These are phyloP conservation scores for Vultur gryphus DNA, from an alignment of 2,797 vertebrate genomes.

Conservation along the genomic window DNA sequence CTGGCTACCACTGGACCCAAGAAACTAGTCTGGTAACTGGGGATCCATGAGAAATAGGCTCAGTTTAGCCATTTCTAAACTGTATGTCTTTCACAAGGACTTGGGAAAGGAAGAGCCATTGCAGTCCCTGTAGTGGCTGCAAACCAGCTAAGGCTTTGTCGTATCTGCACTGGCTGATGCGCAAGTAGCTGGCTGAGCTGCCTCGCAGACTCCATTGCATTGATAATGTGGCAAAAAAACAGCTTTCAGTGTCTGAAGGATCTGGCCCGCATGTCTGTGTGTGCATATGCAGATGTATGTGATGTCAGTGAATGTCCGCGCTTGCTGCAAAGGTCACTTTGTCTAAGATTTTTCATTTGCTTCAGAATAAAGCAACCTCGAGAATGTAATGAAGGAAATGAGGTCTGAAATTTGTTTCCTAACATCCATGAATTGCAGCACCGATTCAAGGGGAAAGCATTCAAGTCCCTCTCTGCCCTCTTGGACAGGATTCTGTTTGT, in stretches of 20 bases:
- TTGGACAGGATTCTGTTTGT: slow-evolving; percentile 24
- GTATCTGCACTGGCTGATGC: neutral
- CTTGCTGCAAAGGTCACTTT: slow-evolving; percentile 7
- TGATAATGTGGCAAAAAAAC: neutral
- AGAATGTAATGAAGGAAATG: slow-evolving; percentile 40
- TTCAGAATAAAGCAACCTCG: neutral
- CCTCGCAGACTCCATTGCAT: neutral
- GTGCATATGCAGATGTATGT: neutral
- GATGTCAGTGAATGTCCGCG: neutral
- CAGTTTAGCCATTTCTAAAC: neutral
- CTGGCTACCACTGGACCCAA: neutral
- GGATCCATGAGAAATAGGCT: neutral
- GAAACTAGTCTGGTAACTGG: neutral
- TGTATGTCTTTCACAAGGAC: neutral
- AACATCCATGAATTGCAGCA: slow-evolving; percentile 25
- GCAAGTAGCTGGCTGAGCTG: neutral
- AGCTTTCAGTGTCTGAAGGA: neutral
- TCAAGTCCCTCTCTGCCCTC: slow-evolving; percentile 28
- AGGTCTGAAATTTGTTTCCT: slow-evolving; percentile 39
- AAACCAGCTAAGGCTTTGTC: neutral
- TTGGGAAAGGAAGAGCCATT: neutral
- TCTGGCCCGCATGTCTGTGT: neutral
- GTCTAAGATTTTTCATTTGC: slow-evolving; percentile 22
- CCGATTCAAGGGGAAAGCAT: neutral
- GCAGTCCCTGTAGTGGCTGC: neutral